Base-by-base conservation (phyloP, 64 coral and sea anemone species). In the Montipora efflorescens region DNA sequence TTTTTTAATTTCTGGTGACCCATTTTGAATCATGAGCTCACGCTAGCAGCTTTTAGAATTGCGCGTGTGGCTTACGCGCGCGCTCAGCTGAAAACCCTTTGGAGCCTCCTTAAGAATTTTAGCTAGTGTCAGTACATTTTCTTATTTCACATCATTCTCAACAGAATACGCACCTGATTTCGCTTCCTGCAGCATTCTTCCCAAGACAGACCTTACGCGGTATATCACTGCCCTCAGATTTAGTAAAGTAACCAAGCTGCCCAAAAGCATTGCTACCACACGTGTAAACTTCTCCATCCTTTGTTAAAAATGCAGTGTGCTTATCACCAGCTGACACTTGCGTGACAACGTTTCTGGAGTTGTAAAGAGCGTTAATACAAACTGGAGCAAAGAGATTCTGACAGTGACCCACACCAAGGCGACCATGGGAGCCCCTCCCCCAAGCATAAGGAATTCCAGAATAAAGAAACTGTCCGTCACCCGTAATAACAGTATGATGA, bases 261-360 rank as follows among this genome's bases (percentile, higher is more conserved):
- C 95, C 95, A 47, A 62, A 80, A 20, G 71, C 13, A 89, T 96
- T 96, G 78, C n/a, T 87, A 8, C 95, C 95, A 76, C 95, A 96
- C 6, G 95, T 96, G 48, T 80, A 96, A 47, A 96, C 91, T 19
- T 90, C 67, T 51, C 95, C 95, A 16, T 96, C 50, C 10, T 89
- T 77, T 0, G 95, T 94, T 36, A 94, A 76, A 87, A 96, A 94
- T 4, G 91, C 95, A 5, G 87, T 80, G 67, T 96, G 95, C 46
- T 93, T 94, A 49, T 45, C 20, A 9, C 95, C 95, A 62, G 91
- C 91, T 36, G 95, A 90, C 7, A 96, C 95, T 5, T 59, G 84
- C 19, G n/a, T 45, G 6, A 93, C 85, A 82, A 91, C 80, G 59
- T 79, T 96, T 4, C 47, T 36, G 50, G 45, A 7, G 43, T 4